Percentiles rank a stretch among this genome's conserved stretches.
Conservation (phyloP, 2,888 invertebrate genomes). For the Drosophila pullipes region DNA sequence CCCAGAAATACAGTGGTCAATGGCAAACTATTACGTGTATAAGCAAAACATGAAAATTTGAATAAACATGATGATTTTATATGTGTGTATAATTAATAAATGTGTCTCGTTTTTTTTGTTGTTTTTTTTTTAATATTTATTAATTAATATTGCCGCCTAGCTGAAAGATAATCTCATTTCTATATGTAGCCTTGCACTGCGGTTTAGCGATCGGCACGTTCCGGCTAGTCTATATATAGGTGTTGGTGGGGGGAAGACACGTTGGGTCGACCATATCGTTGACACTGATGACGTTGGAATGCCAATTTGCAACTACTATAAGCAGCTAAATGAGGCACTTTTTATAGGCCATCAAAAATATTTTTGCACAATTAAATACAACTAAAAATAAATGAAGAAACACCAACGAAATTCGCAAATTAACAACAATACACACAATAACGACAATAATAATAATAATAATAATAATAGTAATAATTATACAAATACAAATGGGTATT, state of each 20-base stretch:
- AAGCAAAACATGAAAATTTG: conserved; percentile 54
- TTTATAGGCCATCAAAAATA: conserved; percentile 53
- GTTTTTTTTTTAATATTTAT: not conserved
- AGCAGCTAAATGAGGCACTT: conserved; percentile 58
- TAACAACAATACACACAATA: conserved; percentile 35
- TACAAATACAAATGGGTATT: conserved; percentile 20
- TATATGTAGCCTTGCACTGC: conserved; percentile 13
- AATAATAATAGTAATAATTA: conserved; percentile 16
- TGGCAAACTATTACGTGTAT: conserved; percentile 75
- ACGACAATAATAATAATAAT: not conserved
- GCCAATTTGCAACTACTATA: conserved; percentile 48
- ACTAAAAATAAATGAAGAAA: not conserved
- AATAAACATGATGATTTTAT: conserved; percentile 56
- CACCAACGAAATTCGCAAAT: conserved; percentile 33
- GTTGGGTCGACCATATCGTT: conserved; percentile 37
- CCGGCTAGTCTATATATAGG: not conserved
- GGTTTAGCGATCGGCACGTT: conserved; percentile 40
- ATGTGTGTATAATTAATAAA: conserved; percentile 52
- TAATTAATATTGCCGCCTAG: not conserved
- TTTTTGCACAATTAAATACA: conserved; percentile 39
- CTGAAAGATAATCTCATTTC: conserved; percentile 21
- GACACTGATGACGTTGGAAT: conserved; percentile 45
- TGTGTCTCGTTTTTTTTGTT: conserved; percentile 14
- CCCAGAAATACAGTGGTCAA: conserved; percentile 55
- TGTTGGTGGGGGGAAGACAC: not conserved